Evolutionary conservation across 2,113 vertebrate genomes (phyloP).

Genomic region (Myrmecobius fasciatus): DNA sequence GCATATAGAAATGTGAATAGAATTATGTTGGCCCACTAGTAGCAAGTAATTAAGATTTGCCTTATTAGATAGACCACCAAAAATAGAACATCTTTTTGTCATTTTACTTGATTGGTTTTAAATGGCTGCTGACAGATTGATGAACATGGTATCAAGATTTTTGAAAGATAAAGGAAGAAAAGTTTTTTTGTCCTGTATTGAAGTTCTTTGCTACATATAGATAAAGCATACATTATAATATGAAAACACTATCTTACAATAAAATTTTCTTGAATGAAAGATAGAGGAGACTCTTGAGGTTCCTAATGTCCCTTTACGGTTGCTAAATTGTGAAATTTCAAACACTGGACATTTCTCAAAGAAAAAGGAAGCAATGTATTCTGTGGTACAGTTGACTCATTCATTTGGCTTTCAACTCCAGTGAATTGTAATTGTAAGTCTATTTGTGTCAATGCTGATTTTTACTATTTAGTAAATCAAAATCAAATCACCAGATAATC

Average conservation of each 20-base stretch:
- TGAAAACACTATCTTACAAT: not conserved
- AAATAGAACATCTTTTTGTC: slow-evolving; percentile 34
- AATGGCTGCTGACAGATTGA: slow-evolving; percentile 33
- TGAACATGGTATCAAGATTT: slow-evolving; percentile 29
- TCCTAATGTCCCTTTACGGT: not conserved
- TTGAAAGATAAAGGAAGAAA: slow-evolving; percentile 48
- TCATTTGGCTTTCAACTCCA: not conserved
- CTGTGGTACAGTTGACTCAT: not conserved
- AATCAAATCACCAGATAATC: not conserved
- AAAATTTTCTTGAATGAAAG: not conserved
- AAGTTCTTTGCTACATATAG: not conserved
- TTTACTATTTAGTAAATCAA: not conserved
- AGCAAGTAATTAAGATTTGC: slow-evolving; percentile 31
- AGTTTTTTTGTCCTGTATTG: slow-evolving; percentile 9
- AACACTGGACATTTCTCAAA: not conserved
- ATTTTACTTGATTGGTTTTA: slow-evolving; percentile 39
- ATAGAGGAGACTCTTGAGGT: not conserved
- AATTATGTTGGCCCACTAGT: slow-evolving; percentile 37
- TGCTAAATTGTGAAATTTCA: not conserved
- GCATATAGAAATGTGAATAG: not conserved
- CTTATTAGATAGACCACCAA: slow-evolving; percentile 40
- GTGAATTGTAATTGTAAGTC: not conserved
- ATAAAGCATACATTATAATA: not conserved
- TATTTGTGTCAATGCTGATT: not conserved
- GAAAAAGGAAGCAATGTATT: not conserved